phyloP scores from a whole-genome alignment of 2,797 vertebrate species.

The Eospalax fontanierii region DNA sequence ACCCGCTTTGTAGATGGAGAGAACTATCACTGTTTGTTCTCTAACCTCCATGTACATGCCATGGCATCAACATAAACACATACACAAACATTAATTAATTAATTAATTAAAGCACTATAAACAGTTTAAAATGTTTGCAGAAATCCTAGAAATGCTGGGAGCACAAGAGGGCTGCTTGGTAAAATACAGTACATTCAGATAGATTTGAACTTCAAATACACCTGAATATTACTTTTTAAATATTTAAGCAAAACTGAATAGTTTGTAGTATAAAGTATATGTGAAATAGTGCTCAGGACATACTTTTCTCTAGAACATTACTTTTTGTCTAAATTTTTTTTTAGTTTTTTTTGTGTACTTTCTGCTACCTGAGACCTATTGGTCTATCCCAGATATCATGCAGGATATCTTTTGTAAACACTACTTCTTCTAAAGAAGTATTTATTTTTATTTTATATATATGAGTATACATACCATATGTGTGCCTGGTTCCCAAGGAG shows the following conservation, averaged over 20 bases:
- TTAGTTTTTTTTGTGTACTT: not conserved
- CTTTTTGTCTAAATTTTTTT: not conserved
- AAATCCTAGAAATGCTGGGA: not conserved
- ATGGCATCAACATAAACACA: not conserved
- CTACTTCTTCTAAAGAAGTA: too few relatives aligned
- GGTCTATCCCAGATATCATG: not conserved
- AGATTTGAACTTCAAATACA: slow-evolving; percentile 52
- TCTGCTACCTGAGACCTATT: not conserved
- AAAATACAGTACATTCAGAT: not conserved
- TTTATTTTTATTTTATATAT: too few relatives aligned
- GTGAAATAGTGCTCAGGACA: not conserved
- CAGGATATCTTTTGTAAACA: fast-evolving
- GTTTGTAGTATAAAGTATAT: not conserved
- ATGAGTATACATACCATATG: too few relatives aligned
- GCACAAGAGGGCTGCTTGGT: not conserved
- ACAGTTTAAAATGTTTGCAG: not conserved
- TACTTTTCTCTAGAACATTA: not conserved
- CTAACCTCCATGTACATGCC: not conserved
- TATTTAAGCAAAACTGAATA: slow-evolving; percentile 9
- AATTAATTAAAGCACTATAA: not conserved
- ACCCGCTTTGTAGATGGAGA: not conserved
- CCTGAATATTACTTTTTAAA: not conserved
- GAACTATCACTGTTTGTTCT: not conserved
- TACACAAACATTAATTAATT: too few relatives aligned
- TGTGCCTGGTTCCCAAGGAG: too few relatives aligned